Evolutionary conservation across 2,113 vertebrate genomes (phyloP).

Genomic region (Odontesthes bonariensis): DNA sequence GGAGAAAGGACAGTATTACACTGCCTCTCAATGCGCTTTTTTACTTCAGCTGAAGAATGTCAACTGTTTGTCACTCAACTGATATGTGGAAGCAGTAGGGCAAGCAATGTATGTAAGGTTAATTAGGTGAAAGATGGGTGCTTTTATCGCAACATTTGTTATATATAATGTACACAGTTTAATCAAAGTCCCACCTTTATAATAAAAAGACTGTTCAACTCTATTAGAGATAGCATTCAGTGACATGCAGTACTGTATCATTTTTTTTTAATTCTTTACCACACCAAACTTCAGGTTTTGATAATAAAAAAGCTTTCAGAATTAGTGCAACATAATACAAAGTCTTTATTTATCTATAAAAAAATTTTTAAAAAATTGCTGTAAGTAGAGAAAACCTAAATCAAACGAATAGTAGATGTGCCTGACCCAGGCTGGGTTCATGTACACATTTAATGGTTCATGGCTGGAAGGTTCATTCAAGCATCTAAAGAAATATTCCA

Average conservation of each 20-base stretch:
- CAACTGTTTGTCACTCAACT: conserved; percentile 56
- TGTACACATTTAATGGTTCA: not conserved
- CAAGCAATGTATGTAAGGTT: not conserved
- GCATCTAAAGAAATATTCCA: not conserved
- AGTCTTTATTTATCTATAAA: not conserved
- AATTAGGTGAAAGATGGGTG: not conserved
- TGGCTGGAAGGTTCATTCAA: not conserved
- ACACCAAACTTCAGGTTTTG: too few species aligned
- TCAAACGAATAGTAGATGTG: not conserved
- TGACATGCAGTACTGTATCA: too few species aligned
- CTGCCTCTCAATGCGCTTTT: conserved; percentile 57
- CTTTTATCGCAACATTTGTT: not conserved
- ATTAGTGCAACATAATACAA: too few species aligned
- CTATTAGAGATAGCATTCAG: too few species aligned
- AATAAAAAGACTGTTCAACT: too few species aligned
- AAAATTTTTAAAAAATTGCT: not conserved
- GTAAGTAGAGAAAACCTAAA: not conserved
- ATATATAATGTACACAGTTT: not conserved
- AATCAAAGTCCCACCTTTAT: too few species aligned
- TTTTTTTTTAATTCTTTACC: too few species aligned
- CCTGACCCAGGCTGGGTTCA: not conserved
- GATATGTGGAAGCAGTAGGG: not conserved
- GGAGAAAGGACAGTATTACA: conserved; percentile 52
- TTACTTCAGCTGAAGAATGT: conserved; percentile 61
- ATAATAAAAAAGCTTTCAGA: too few species aligned